A percentile compares a stretch with the other conserved stretches of the same genome.
Evolutionary conservation across 2,888 invertebrate genomes (phyloP).

Genomic region (Leptarthrus brevirostris): DNA sequence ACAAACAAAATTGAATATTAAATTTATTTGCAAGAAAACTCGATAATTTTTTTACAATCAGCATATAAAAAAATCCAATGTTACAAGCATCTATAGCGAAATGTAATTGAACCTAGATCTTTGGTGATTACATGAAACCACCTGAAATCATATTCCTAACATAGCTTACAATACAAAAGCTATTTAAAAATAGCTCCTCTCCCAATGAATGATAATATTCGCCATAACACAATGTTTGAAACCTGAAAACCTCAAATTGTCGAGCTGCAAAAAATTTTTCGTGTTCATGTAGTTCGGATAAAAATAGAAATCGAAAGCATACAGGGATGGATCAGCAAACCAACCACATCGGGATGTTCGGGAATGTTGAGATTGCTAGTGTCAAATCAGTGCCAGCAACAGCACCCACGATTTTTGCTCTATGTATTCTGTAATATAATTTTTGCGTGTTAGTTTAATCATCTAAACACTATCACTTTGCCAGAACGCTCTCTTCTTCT

Average conservation of each 20-base stretch:
- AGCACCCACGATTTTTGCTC: slow-evolving; percentile 19
- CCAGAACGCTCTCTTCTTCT: background rate
- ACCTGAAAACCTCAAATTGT: slow-evolving; percentile 40
- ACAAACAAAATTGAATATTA: too few species aligned
- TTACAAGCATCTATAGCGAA: too few species aligned
- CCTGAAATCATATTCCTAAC: slow-evolving; percentile 7
- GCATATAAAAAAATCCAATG: too few species aligned
- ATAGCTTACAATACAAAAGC: too few species aligned
- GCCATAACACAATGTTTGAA: slow-evolving; percentile 32
- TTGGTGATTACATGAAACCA: background rate
- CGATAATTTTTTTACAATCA: too few species aligned
- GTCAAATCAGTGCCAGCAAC: slow-evolving; percentile 27
- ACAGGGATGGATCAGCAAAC: background rate
- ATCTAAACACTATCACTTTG: background rate
- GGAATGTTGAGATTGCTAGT: slow-evolving; percentile 4
- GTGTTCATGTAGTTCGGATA: slow-evolving; percentile 14
- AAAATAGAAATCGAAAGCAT: slow-evolving; percentile 42
- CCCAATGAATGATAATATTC: slow-evolving; percentile 1
- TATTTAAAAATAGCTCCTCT: too few species aligned
- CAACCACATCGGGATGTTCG: background rate
- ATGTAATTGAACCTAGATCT: slow-evolving; percentile 27
- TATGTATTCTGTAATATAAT: too few species aligned
- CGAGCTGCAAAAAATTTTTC: slow-evolving; percentile 39
- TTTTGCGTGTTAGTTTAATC: background rate
- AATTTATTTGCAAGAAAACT: too few species aligned